Conservation (phyloP, 1,140 invertebrate species). For the Diuraphis noxia region DNA sequence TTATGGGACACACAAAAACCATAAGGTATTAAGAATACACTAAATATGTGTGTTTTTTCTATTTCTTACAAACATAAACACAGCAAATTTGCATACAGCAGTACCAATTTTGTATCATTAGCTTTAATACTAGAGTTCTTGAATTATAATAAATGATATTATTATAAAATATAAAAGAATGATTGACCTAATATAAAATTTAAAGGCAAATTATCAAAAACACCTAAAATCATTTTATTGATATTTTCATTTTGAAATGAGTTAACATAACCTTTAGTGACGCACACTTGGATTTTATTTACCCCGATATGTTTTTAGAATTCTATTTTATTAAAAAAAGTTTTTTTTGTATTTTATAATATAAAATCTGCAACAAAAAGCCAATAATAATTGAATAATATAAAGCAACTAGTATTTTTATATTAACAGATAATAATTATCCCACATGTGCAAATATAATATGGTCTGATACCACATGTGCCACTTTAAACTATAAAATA, state of each 20-base stretch:
- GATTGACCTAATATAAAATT: background rate
- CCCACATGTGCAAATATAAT: too few species aligned
- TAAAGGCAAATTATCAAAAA: background rate
- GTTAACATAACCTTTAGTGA: too few species aligned
- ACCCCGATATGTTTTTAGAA: too few species aligned
- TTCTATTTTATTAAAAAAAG: too few species aligned
- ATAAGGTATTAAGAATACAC: constrained; percentile 61
- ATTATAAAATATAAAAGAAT: background rate
- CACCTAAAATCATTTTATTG: background rate
- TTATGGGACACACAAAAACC: constrained; percentile 66
- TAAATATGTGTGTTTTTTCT: background rate
- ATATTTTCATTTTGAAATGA: background rate
- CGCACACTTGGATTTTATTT: too few species aligned
- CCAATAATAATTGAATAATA: too few species aligned
- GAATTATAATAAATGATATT: background rate
- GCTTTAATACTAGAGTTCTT: background rate
- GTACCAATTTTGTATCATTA: background rate
- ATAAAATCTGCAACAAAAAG: too few species aligned
- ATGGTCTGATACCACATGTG: too few species aligned
- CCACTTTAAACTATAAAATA: too few species aligned
- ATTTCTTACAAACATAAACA: background rate
- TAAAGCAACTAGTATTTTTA: too few species aligned
- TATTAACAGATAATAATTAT: too few species aligned
- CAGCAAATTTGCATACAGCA: background rate
- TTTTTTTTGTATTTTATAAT: too few species aligned